Evolutionary conservation across 2,113 vertebrate species (phyloP).

Genomic region (Noctilio leporinus): DNA sequence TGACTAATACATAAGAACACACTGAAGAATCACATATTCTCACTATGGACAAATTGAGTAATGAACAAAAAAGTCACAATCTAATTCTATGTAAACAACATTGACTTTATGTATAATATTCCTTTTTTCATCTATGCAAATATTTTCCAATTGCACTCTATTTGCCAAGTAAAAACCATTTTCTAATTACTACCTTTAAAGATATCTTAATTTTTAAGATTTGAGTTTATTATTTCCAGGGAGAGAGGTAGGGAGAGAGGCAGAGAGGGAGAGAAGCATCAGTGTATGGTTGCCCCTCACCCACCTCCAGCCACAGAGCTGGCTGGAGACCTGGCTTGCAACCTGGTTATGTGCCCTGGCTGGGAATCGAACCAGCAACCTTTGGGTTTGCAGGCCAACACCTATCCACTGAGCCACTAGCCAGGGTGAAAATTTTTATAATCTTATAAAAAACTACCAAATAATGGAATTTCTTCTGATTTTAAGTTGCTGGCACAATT

Average conservation of each 20-base stretch:
- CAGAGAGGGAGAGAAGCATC: too few species aligned
- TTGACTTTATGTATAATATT: neutral
- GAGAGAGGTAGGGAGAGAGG: too few species aligned
- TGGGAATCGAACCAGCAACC: too few species aligned
- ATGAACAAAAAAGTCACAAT: neutral
- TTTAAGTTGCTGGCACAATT: neutral
- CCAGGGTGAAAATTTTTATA: neutral
- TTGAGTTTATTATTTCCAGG: too few species aligned
- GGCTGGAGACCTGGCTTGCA: too few species aligned
- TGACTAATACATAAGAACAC: neutral
- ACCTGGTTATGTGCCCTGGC: too few species aligned
- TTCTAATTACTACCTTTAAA: conserved; percentile 2
- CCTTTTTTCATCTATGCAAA: conserved; percentile 11
- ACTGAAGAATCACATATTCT: neutral
- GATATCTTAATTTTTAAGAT: too few species aligned
- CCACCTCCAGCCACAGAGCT: too few species aligned
- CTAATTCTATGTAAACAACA: conserved; percentile 2
- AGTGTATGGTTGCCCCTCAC: too few species aligned
- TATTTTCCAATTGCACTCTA: neutral
- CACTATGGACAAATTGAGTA: neutral
- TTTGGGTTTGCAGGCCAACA: too few species aligned
- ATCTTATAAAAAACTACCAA: neutral
- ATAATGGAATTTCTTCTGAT: neutral
- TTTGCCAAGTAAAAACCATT: neutral
- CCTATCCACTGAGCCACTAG: too few species aligned